These are phyloP conservation scores for Numenius phaeopus DNA, from an alignment of 2,797 vertebrate genomes.

Conservation along the genomic window DNA sequence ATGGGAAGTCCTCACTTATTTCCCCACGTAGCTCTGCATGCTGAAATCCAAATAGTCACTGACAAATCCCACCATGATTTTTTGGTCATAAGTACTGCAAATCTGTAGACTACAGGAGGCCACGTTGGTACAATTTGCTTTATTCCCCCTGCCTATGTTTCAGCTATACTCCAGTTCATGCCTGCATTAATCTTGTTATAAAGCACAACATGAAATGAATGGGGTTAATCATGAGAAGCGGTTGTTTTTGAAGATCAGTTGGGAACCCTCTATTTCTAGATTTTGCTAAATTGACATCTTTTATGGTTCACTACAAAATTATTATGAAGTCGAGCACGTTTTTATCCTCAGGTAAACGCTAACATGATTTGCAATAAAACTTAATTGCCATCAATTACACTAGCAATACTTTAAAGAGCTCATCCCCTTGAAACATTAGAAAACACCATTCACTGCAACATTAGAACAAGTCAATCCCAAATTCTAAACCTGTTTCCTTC, in stretches of 20 bases:
- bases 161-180: not conserved
- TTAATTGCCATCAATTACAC: not conserved
- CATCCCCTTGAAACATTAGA: not conserved
- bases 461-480: not conserved
- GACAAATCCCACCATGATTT: not conserved
- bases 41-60: not conserved
- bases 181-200: not conserved
- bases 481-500: conserved; percentile 15
- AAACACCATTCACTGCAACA: not conserved
- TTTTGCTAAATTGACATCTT: not conserved
- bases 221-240: not conserved
- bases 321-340: not conserved
- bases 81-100: not conserved
- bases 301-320: not conserved
- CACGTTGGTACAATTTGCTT: not conserved
- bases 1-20: not conserved
- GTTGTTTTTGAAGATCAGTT: not conserved
- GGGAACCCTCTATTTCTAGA: not conserved
- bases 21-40: not conserved
- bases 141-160: not conserved
- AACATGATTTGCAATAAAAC: conserved; percentile 9
- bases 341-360: not conserved
- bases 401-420: not conserved
- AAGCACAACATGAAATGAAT: not conserved
- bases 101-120: not conserved